These are phyloP conservation scores for Hyposmocoma kahamanoa DNA, from an alignment of 1,140 invertebrate genomes.

Conservation along the genomic window DNA sequence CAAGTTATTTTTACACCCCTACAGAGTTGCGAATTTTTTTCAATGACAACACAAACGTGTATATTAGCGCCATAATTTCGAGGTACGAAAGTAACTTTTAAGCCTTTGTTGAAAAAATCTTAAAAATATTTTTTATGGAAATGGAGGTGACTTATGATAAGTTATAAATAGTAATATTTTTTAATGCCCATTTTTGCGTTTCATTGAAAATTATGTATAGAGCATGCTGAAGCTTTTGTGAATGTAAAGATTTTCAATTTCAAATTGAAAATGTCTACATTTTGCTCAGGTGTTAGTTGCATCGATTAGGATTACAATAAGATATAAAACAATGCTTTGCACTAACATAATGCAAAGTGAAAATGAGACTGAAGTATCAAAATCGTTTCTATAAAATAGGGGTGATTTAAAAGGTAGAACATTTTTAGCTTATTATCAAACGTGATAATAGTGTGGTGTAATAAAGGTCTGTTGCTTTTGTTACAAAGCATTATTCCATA, in stretches of 20 bases:
- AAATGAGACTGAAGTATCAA: constrained; percentile 6
- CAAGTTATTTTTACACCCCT: no score
- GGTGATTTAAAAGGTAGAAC: constrained; percentile 4
- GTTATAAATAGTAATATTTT: constrained; percentile 17
- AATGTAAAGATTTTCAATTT: constrained; percentile 40
- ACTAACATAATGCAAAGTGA: not conserved
- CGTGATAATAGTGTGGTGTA: no score
- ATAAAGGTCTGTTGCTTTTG: no score
- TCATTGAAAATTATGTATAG: no score
- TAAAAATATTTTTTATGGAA: constrained; percentile 51
- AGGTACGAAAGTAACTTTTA: no score
- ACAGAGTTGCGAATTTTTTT: no score
- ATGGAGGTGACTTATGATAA: constrained; percentile 51
- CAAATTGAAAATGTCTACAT: constrained; percentile 35
- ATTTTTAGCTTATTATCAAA: no score
- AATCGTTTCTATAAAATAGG: not conserved
- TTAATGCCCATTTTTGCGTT: constrained; percentile 66
- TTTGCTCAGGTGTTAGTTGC: constrained; percentile 44
- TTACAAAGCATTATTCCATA: constrained; percentile 21
- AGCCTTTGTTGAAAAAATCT: not conserved
- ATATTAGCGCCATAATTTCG: no score
- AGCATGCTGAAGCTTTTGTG: constrained; percentile 35
- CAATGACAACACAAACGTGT: no score
- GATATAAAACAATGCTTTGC: constrained; percentile 29
- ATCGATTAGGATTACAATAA: no score